These are phyloP conservation scores for Regulus satrapa DNA, from an alignment of 2,113 vertebrate genomes.

Conservation along the genomic window DNA sequence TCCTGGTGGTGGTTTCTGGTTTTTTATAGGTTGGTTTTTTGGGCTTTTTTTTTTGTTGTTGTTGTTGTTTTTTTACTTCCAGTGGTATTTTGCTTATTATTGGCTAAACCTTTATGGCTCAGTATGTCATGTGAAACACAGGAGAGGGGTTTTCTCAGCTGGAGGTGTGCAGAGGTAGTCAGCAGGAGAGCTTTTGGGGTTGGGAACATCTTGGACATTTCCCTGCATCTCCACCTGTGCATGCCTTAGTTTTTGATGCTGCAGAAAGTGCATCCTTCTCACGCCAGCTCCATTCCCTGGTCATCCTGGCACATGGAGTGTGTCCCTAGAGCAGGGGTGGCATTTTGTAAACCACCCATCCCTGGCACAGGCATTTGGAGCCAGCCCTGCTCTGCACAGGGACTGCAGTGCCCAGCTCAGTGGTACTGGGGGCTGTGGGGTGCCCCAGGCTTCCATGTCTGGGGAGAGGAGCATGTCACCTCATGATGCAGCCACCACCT, in stretches of 20 bases:
- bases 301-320: neutral
- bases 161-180: neutral
- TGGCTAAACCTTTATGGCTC: neutral
- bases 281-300: accelerated
- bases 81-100: neutral
- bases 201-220: neutral
- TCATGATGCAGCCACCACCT: neutral
- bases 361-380: neutral
- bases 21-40: neutral
- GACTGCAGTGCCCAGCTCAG: accelerated
- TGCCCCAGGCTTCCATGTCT: accelerated
- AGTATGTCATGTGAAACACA: neutral
- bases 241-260: neutral
- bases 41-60: no score
- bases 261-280: neutral
- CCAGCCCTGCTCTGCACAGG: neutral
- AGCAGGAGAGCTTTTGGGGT: neutral
- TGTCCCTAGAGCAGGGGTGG: neutral
- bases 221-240: neutral
- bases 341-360: neutral
- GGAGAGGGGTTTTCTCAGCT: neutral
- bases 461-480: neutral
- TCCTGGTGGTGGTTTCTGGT: neutral
- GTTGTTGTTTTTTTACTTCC: neutral
- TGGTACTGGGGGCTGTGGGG: neutral